Conservation (phyloP, 2,113 vertebrate species). For the Typhlomys cinereus region DNA sequence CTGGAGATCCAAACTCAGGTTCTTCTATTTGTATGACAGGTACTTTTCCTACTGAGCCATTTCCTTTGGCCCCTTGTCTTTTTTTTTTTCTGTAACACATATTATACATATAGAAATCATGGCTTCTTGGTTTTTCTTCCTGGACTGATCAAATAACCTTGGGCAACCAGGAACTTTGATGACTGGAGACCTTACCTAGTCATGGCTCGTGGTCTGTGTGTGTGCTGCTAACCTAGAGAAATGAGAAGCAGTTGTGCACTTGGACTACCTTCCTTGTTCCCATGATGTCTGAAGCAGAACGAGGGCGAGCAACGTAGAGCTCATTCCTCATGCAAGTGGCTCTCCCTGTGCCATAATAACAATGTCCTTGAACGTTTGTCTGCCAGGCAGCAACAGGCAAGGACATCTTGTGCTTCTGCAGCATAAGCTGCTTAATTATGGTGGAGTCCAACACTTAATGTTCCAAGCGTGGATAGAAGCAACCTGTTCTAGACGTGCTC, state of each 20-base stretch:
- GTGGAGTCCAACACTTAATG: neutral
- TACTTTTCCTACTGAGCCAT: neutral
- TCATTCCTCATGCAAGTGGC: neutral
- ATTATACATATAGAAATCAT: neutral
- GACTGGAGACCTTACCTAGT: neutral
- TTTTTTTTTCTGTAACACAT: neutral
- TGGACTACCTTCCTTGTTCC: neutral
- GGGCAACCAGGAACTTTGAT: neutral
- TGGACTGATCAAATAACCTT: neutral
- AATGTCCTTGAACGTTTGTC: neutral
- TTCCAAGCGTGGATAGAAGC: neutral
- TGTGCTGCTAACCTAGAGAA: neutral
- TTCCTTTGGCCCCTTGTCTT: neutral
- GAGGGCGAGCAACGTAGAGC: neutral
- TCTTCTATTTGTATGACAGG: neutral
- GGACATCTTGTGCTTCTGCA: neutral
- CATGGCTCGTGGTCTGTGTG: neutral
- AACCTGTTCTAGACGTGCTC: neutral
- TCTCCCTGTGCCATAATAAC: neutral
- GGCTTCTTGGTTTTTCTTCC: neutral
- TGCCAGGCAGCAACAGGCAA: neutral
- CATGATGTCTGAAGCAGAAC: neutral
- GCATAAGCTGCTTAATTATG: neutral
- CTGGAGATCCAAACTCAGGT: neutral
- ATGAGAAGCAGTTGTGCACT: neutral